Base-by-base conservation (phyloP, 2,888 invertebrate species). In the Cerastis rubricosa region DNA sequence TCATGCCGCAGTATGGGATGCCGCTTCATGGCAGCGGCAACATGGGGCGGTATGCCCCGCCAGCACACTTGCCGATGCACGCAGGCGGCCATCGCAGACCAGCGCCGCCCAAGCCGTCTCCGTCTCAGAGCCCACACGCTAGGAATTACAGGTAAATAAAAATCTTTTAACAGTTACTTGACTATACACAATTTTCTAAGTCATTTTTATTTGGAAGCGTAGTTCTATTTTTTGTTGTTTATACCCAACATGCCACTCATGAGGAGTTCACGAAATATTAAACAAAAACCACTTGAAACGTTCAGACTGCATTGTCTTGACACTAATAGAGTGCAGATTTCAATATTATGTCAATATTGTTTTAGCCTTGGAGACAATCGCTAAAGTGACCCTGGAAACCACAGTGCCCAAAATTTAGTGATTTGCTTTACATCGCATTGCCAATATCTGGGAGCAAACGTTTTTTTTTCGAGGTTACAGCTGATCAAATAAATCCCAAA, bases 1-100 rank as follows among this genome's bases (percentile, higher is more conserved):
- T 96, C 66, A 94, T 96, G 91, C 95, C 95, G 11, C 94, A 93
- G 83, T 96, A 96, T 70, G 93, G 93, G 45, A 91, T 94, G 91
- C 95, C 95, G 45, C 93, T 95, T 81, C 94, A 96, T 71, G 95
- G 91, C 19, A 91, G 93, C 22, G 95, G 95, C 8, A 89, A 91
- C 71, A 94, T 98, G 91, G 95, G 96, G 6, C 94, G 96, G 29
- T 96, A 97, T 83, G 96, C 94, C 40, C 96, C 96, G 54, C 96
- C 96, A 17, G 94, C 95, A 7, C 93, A 97, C 96, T 92, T 95
- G 85, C 97, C 97, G 59, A 97, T 98, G 89, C 98, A 98, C 88
- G 96, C 97, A 40, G 94, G 93, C 22, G 89, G 94, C 8, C 96
- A 95, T 77, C 96, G 96, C 80, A 91, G 96, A 88, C 96, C 97